phyloP scores from a whole-genome alignment of 2,888 invertebrate species.

The Agrotis ipsilon region DNA sequence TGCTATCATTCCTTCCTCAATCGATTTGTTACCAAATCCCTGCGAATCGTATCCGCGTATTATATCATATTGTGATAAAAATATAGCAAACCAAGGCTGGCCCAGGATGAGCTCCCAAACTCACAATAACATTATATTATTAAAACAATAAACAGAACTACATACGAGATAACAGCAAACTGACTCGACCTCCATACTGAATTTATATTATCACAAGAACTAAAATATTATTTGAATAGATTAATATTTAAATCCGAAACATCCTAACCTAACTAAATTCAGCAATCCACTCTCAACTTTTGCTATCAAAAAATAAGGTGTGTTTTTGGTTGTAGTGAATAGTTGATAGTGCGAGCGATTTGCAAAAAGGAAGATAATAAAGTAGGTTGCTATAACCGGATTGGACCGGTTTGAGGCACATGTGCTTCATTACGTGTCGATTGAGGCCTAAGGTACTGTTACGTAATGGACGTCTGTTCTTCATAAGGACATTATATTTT shows the following conservation, averaged over 20 bases:
- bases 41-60: conserved; percentile 41
- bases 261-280: conserved; percentile 52
- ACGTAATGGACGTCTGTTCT: conserved; percentile 42
- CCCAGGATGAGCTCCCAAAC: conserved; percentile 34
- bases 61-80: conserved; percentile 36
- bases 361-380: conserved; percentile 87
- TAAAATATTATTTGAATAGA: conserved; percentile 85
- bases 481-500: conserved; percentile 25
- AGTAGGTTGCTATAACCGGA: conserved; percentile 82
- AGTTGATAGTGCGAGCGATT: conserved; percentile 75
- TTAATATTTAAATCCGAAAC: conserved; percentile 66
- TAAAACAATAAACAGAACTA: conserved; percentile 72
- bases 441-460: conserved; percentile 48
- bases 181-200: conserved; percentile 80
- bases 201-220: conserved; percentile 81
- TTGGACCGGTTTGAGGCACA: conserved; percentile 73
- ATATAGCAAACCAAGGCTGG: conserved; percentile 41
- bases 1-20: conserved; percentile 43
- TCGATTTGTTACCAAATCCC: conserved; percentile 36
- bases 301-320: conserved; percentile 5
- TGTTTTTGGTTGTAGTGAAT: conserved; percentile 36
- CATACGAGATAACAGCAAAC: conserved; percentile 74
- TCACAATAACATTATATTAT: conserved; percentile 63
- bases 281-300: conserved; percentile 53
- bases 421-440: conserved; percentile 72